Conservation (phyloP, 2,797 vertebrate genomes). For the Eremophila alpestris region DNA sequence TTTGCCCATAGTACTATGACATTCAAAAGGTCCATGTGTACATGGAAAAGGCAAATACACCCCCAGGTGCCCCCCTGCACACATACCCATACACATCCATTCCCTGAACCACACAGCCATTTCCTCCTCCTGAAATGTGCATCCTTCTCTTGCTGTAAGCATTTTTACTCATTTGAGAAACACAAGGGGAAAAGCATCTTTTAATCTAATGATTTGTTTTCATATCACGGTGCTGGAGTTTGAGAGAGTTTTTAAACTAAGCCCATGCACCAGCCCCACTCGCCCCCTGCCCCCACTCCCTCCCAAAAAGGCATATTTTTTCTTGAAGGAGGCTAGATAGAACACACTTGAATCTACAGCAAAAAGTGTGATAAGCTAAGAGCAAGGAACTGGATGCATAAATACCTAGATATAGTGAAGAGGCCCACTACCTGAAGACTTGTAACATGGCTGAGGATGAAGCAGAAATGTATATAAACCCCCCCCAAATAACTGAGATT, state of each 20-base stretch:
- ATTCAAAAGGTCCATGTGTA: neutral
- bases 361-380: neutral
- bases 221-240: neutral
- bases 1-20: neutral
- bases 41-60: neutral
- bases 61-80: neutral
- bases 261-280: neutral
- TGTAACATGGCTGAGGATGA: neutral
- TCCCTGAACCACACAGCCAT: neutral
- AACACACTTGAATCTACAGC: neutral
- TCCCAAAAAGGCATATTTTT: neutral
- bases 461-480: neutral
- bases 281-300: accelerated
- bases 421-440: neutral
- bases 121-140: neutral
- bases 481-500: neutral
- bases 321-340: neutral
- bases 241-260: neutral
- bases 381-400: neutral
- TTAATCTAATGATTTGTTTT: neutral
- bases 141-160: neutral
- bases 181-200: neutral
- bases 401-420: neutral
- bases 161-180: neutral
- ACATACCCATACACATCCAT: neutral